Percentiles rank a stretch among this genome's conserved stretches.
These are phyloP conservation scores for Xenopus borealis DNA, from an alignment of 2,113 vertebrate species.

Conservation along the genomic window DNA sequence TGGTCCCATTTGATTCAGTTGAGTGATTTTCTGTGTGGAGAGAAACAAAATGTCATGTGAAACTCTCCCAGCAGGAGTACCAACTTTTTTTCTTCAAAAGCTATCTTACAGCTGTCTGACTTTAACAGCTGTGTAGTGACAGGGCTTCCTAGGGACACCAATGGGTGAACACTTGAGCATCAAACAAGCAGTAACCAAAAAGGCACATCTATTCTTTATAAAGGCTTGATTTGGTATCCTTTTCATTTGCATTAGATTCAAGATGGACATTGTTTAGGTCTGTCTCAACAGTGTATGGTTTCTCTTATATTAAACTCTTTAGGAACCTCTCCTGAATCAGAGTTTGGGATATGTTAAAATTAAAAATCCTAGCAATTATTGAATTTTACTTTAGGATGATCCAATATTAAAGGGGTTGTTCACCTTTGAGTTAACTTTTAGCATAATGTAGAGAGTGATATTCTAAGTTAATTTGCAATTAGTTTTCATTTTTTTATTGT, in stretches of 20 bases:
- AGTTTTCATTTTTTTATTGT: no score
- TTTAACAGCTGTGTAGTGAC: constrained; percentile 22
- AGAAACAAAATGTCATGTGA: constrained; percentile 4
- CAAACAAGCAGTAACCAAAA: constrained; percentile 4
- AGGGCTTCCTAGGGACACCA: not conserved
- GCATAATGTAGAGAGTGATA: no score
- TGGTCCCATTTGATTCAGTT: constrained; percentile 1
- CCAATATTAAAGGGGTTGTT: no score
- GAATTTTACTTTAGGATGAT: no score
- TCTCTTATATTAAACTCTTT: no score
- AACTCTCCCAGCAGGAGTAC: constrained; percentile 9
- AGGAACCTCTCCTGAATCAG: no score
- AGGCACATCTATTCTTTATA: not conserved
- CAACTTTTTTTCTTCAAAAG: constrained; percentile 9
- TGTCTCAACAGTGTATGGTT: no score
- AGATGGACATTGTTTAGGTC: no score
- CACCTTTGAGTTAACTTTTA: no score
- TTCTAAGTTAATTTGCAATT: no score
- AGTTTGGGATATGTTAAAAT: no score
- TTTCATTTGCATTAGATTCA: not conserved
- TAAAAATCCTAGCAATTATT: no score
- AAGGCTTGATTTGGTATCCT: not conserved
- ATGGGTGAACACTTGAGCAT: not conserved
- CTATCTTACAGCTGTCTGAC: constrained; percentile 12
- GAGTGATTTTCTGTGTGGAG: not conserved